phyloP scores from a whole-genome alignment of 2,888 invertebrate genomes.

The Coremacera marginata region DNA sequence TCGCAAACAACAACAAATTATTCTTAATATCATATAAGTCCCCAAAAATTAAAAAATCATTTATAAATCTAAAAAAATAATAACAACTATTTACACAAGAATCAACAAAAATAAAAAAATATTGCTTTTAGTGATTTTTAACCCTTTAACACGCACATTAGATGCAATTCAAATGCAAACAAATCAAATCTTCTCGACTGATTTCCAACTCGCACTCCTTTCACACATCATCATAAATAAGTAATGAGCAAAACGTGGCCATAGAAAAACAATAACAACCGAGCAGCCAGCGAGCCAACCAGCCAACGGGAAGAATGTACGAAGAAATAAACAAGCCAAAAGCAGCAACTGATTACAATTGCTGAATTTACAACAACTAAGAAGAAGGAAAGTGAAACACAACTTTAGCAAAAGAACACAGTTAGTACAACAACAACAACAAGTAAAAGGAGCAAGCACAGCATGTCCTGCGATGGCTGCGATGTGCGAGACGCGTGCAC shows the following conservation, averaged over 20 bases:
- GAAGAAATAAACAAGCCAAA: not conserved
- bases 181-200: slow-evolving; percentile 32
- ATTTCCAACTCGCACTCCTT: slow-evolving; percentile 19
- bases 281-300: not conserved
- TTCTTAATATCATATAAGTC: not conserved
- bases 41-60: not conserved
- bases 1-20: not conserved
- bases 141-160: slow-evolving; percentile 25
- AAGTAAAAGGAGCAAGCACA: slow-evolving; percentile 6
- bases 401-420: not conserved
- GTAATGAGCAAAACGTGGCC: slow-evolving; percentile 28
- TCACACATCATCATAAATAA: slow-evolving; percentile 38
- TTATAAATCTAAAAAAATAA: not conserved
- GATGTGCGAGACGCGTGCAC: slow-evolving; percentile 42
- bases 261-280: not conserved
- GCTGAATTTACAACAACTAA: not conserved
- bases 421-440: not conserved
- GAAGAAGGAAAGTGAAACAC: not conserved
- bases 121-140: not conserved
- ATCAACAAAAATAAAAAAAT: no score
- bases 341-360: slow-evolving; percentile 13
- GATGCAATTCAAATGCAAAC: slow-evolving; percentile 32
- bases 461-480: slow-evolving; percentile 23
- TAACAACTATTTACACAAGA: not conserved
- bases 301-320: slow-evolving; percentile 1